Evolutionary conservation across 2,888 invertebrate genomes (phyloP), one percentile per base, ranked within the genome.

Genomic region (Mythimna lalbum): DNA sequence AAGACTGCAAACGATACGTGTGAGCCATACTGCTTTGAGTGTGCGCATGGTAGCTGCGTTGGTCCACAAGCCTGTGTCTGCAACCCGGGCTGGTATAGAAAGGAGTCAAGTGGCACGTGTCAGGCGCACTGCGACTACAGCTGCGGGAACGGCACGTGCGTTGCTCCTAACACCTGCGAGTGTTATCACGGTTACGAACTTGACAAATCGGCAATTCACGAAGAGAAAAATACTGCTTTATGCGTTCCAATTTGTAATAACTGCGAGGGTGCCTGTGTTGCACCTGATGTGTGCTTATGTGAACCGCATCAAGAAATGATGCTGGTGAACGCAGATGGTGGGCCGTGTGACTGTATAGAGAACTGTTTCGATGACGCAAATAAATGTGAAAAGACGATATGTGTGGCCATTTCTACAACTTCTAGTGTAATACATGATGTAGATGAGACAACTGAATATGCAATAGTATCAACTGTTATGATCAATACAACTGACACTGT

Each of bases 121-220:
- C n/a, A 71, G 12, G 60, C 88, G 6, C 85, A 87, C 57, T 88
- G 88, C 43, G 73, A 83, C 31, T 23, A 68, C 4, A 67, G 73
- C 17, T 89, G 89, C 66, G 84, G 82, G 0, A 83, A 88, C n/a
- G 89, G 90, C 0, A 75, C 81, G 1, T 90, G 90, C 36, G 47
- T 85, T 0, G 80, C 80, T 33, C 89, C 88, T 31, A 83, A 90
- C 64, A 47, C 69, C 5, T 90, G 90, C 47, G 72, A 80, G 39
- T 90, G 90, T 64, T 50, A 75, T 52, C 31, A 59, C 1, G 88
- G 87, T 0, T 89, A 78, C 59, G 50, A 71, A 31, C 33, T 78
- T 17, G 21, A 72, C 53, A n/a, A 67, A 59, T 27, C 33, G 2
- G 39, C 31, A 27, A 6, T 27, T 23, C 31, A 27, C 1, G 39